Evolutionary conservation across 2,797 vertebrate genomes (phyloP).

Genomic region (Gouania willdenowi): DNA sequence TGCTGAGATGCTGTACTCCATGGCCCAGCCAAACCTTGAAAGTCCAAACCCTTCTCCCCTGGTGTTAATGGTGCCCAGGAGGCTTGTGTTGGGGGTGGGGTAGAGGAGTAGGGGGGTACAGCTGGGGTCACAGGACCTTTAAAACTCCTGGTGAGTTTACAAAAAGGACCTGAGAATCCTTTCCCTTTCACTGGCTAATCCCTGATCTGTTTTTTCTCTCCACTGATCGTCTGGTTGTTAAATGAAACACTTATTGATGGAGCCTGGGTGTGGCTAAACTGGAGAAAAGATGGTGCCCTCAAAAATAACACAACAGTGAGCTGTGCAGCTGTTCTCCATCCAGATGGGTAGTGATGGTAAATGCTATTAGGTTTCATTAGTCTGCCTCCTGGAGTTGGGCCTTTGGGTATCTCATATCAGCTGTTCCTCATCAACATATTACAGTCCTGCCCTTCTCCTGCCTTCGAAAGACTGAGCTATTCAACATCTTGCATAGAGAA

Average conservation of each 20-base stretch:
- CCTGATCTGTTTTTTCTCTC: constrained; percentile 43
- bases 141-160: constrained; percentile 43
- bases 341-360: constrained; percentile 41
- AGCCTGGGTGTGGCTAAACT: constrained; percentile 45
- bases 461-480: not conserved
- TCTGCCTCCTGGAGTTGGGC: constrained; percentile 30
- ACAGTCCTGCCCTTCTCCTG: not conserved
- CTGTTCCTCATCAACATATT: constrained; percentile 30
- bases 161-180: constrained; percentile 50
- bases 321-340: constrained; percentile 43
- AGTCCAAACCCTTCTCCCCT: constrained; percentile 50
- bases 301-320: constrained; percentile 35
- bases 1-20: constrained; percentile 62
- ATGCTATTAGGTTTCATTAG: constrained; percentile 52
- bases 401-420: constrained; percentile 35
- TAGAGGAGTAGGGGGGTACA: not conserved
- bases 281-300: constrained; percentile 29
- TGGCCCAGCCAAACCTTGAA: constrained; percentile 56
- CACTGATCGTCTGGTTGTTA: constrained; percentile 43
- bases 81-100: constrained; percentile 29
- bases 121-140: constrained; percentile 36
- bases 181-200: constrained; percentile 64
- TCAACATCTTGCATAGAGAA: constrained; percentile 5
- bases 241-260: constrained; percentile 26
- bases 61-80: constrained; percentile 69